These are phyloP conservation scores for Nothobranchius kuhntae DNA, from an alignment of 2,113 vertebrate genomes.

Conservation along the genomic window DNA sequence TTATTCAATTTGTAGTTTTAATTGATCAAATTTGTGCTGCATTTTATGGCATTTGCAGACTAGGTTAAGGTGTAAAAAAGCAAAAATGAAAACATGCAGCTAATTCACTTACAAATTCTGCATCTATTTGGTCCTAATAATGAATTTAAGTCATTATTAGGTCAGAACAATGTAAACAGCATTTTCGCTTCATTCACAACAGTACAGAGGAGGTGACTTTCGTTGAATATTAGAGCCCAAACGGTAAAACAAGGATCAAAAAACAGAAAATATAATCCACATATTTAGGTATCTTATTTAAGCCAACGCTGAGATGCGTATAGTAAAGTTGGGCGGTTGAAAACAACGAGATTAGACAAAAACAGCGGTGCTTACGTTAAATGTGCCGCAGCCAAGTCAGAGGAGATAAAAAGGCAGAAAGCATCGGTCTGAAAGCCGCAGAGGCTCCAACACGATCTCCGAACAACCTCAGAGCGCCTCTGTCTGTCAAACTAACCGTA, in stretches of 20 bases:
- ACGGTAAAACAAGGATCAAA: no score
- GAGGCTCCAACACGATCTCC: conserved; percentile 8
- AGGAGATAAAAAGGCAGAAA: conserved; percentile 29
- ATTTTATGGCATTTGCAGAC: background rate
- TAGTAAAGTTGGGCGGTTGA: background rate
- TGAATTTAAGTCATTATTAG: background rate
- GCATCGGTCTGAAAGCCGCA: conserved; percentile 54
- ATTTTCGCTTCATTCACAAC: background rate
- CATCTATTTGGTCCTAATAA: background rate
- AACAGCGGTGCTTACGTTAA: conserved; percentile 2
- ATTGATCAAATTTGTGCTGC: background rate
- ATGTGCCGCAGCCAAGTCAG: conserved; percentile 30
- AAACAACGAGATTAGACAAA: background rate
- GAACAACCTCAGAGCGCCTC: background rate
- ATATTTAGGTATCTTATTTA: background rate
- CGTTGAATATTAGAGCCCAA: background rate
- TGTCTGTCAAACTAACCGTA: background rate
- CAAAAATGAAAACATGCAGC: background rate
- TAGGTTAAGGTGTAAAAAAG: background rate
- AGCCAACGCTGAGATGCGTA: conserved; percentile 2
- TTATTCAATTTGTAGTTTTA: no score
- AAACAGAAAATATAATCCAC: no score
- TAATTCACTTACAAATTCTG: background rate
- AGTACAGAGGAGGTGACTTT: background rate
- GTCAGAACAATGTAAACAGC: background rate